Evolutionary conservation across 2,797 vertebrate species (phyloP).

Genomic region (Arnoldichthys spilopterus): DNA sequence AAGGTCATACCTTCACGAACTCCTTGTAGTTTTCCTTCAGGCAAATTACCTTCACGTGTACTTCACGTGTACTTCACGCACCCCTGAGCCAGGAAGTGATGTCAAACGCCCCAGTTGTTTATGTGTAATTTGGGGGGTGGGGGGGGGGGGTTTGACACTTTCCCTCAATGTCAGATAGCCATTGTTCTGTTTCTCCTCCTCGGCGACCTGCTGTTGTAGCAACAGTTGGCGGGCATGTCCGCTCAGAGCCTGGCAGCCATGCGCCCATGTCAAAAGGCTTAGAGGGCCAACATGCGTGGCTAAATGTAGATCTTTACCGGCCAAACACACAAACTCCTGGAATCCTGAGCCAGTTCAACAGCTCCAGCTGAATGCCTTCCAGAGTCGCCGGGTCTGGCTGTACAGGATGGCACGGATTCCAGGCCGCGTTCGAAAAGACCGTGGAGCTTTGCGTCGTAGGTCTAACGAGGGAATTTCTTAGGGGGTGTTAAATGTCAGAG

Average conservation of each 20-base stretch:
- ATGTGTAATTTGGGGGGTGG: neutral
- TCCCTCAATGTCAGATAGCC: neutral
- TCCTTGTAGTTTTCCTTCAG: neutral
- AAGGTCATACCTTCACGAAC: slow-evolving; percentile 36
- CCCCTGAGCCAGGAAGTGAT: slow-evolving; percentile 5
- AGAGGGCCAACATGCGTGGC: slow-evolving; percentile 2
- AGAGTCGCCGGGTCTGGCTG: neutral
- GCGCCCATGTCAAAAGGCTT: slow-evolving; percentile 22
- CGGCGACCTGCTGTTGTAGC: slow-evolving; percentile 39
- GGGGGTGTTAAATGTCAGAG: neutral
- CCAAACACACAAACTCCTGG: neutral
- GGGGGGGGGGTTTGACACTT: neutral
- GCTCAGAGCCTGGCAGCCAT: slow-evolving; percentile 16
- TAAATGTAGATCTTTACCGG: neutral
- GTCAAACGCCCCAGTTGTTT: neutral
- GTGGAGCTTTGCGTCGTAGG: neutral
- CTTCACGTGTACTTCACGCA: slow-evolving; percentile 16
- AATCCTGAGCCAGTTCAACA: slow-evolving; percentile 1
- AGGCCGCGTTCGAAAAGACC: neutral
- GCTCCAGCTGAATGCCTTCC: neutral
- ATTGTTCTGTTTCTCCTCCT: neutral
- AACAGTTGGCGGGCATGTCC: slow-evolving; percentile 40
- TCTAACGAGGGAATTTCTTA: neutral
- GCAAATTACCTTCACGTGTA: slow-evolving; percentile 10
- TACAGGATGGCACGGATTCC: neutral